These are phyloP conservation scores for Chrysemys picta DNA, from an alignment of 2,113 vertebrate genomes.

Conservation along the genomic window DNA sequence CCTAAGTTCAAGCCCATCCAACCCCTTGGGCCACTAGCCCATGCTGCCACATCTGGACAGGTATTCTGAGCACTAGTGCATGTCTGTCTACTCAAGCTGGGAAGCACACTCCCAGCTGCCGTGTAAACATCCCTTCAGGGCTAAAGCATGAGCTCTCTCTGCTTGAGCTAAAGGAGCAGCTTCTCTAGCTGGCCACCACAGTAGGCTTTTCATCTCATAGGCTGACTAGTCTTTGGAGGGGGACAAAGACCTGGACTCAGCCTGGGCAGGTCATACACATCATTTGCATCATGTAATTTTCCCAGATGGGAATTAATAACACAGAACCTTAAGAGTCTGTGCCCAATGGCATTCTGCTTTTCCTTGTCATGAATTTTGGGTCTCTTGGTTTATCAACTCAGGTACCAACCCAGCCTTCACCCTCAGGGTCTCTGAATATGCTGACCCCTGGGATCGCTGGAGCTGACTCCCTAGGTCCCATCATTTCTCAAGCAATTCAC, in stretches of 20 bases:
- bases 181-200: background rate
- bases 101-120: background rate
- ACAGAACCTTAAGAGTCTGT: too few relatives aligned
- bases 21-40: too few relatives aligned
- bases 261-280: background rate
- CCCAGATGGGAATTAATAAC: background rate
- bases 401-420: background rate
- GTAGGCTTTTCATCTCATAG: background rate
- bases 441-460: rapidly evolving
- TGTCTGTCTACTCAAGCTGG: background rate
- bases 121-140: too few relatives aligned
- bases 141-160: too few relatives aligned
- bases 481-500: background rate
- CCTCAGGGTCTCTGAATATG: background rate
- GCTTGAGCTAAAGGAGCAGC: background rate
- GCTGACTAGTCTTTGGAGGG: too few relatives aligned
- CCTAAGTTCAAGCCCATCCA: background rate
- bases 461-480: background rate
- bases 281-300: background rate
- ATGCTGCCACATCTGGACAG: too few relatives aligned
- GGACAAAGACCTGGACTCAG: background rate
- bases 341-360: background rate
- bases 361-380: too few relatives aligned
- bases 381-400: background rate
- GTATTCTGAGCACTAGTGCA: background rate